These are phyloP conservation scores for Stylophora pistillata DNA, from an alignment of 64 coral and sea anemone genomes.

Conservation along the genomic window DNA sequence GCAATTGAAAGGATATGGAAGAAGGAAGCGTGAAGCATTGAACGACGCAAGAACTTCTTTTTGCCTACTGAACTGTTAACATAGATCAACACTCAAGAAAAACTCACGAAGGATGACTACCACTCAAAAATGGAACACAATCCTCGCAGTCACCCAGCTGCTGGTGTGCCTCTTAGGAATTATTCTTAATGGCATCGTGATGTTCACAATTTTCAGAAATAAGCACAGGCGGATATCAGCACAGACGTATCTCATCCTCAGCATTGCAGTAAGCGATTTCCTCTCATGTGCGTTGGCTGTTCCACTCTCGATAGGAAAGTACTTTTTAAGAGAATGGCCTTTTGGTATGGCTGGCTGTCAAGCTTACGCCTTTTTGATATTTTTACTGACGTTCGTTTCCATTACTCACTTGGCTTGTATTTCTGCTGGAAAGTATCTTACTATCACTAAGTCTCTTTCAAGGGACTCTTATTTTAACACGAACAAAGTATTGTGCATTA, in stretches of 20 bases:
- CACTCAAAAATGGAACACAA: neutral
- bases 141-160: neutral
- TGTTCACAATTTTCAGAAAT: neutral
- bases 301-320: neutral
- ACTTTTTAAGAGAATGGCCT: slow-evolving; percentile 7
- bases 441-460: neutral
- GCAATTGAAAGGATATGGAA: no score
- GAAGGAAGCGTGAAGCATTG: no score
- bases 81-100: neutral
- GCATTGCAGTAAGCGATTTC: slow-evolving; percentile 37
- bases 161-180: neutral
- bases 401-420: slow-evolving; percentile 31
- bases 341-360: slow-evolving; percentile 2
- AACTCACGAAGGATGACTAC: neutral
- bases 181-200: neutral
- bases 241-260: slow-evolving; percentile 29
- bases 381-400: slow-evolving; percentile 7
- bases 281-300: neutral
- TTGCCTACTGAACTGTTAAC: no score
- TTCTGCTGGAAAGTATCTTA: slow-evolving; percentile 21
- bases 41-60: no score
- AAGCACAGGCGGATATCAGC: neutral
- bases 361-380: slow-evolving; percentile 28
- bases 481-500: neutral
- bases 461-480: neutral